phyloP scores from a whole-genome alignment of 2,888 invertebrate genomes.

The Pollenia griseotomentosa region DNA sequence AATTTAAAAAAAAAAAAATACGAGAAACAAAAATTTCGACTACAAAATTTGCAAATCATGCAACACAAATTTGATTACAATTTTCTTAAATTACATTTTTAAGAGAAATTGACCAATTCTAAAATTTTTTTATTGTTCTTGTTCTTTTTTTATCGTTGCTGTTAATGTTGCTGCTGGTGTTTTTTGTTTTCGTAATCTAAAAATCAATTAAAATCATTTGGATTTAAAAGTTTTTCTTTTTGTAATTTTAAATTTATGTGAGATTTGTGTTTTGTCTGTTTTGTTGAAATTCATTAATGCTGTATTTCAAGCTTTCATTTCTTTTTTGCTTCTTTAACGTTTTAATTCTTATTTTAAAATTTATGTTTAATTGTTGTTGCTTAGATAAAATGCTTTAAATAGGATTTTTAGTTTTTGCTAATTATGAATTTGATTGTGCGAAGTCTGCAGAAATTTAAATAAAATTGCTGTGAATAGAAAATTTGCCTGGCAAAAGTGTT shows the following conservation, averaged over 20 bases:
- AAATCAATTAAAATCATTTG: conserved; percentile 51
- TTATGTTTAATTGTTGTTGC: background rate
- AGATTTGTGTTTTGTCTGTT: background rate
- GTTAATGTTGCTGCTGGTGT: background rate
- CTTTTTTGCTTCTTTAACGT: background rate
- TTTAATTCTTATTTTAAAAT: background rate
- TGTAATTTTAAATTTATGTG: conserved; percentile 2
- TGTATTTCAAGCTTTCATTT: background rate
- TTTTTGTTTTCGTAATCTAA: conserved; percentile 17
- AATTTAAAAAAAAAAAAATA: background rate
- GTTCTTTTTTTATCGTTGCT: background rate
- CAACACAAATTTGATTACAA: conserved; percentile 45
- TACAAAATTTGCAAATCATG: conserved; percentile 30
- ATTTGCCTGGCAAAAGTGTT: background rate
- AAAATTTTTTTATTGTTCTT: background rate
- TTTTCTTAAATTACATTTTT: conserved; percentile 37
- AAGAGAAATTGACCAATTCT: conserved; percentile 15
- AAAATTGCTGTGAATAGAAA: background rate
- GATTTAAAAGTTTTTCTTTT: background rate
- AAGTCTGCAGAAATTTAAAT: background rate
- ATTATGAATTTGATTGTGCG: background rate
- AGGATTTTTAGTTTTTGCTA: background rate
- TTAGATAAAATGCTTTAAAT: background rate
- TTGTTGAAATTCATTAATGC: conserved; percentile 17
- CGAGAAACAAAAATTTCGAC: background rate